Conservation (phyloP, 2,797 vertebrate genomes). For the Chaunax sp. region DNA sequence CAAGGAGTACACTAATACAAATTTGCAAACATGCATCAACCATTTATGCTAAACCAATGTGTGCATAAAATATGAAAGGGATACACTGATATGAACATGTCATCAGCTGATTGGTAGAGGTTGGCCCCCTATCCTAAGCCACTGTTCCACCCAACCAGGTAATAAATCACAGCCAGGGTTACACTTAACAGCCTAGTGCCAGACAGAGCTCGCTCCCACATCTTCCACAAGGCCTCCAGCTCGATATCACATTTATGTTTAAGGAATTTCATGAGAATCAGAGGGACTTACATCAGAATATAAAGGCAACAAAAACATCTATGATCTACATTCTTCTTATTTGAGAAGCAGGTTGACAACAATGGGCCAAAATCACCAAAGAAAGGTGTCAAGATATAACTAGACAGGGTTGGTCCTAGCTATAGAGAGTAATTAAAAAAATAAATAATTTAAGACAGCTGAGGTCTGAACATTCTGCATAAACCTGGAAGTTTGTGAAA, state of each 20-base stretch:
- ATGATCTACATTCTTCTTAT: background rate
- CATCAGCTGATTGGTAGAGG: slow-evolving; percentile 19
- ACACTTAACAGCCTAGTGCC: slow-evolving; percentile 71
- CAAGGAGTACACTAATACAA: too few relatives aligned
- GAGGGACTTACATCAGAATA: slow-evolving; percentile 11
- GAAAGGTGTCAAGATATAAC: background rate
- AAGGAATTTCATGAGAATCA: slow-evolving; percentile 9
- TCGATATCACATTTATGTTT: slow-evolving; percentile 31
- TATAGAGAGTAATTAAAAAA: too few relatives aligned
- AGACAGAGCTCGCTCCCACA: slow-evolving; percentile 59
- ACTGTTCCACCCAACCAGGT: slow-evolving; percentile 31
- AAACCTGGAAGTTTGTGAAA: background rate
- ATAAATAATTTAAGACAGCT: background rate
- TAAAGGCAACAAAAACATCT: background rate
- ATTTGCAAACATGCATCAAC: too few relatives aligned
- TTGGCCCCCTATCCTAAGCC: slow-evolving; percentile 25
- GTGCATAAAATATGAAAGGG: slow-evolving; percentile 10
- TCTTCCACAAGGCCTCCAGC: slow-evolving; percentile 29
- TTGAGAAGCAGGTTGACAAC: background rate
- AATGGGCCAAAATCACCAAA: background rate
- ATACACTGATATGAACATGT: background rate
- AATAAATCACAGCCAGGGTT: slow-evolving; percentile 74
- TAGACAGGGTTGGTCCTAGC: background rate
- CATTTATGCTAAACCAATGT: too few relatives aligned
- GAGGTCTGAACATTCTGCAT: too few relatives aligned